Percentiles rank a stretch among this genome's conserved stretches.
These are phyloP conservation scores for Oophaga sylvatica DNA, from an alignment of 2,797 vertebrate species.

Conservation along the genomic window DNA sequence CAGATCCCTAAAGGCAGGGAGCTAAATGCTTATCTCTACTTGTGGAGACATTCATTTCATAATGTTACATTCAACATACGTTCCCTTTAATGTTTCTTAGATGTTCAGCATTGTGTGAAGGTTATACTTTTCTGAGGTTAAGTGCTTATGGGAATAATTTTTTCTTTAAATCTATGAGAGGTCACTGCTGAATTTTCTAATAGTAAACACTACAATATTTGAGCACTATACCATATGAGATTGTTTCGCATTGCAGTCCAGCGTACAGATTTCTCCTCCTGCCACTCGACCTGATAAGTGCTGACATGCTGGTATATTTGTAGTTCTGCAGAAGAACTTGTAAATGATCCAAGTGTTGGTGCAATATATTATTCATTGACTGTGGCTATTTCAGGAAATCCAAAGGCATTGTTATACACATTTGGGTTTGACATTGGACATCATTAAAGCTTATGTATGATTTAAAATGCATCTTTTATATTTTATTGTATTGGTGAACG, in stretches of 20 bases:
- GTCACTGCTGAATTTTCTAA: background rate
- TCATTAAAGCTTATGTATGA: slow-evolving; percentile 36
- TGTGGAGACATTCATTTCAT: no score
- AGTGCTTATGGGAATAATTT: background rate
- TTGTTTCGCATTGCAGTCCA: slow-evolving; percentile 6
- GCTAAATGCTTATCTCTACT: no score
- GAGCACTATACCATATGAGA: background rate
- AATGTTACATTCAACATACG: no score
- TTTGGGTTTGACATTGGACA: slow-evolving; percentile 60
- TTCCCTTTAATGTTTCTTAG: background rate
- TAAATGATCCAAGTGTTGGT: slow-evolving; percentile 61
- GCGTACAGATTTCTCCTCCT: background rate
- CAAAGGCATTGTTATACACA: slow-evolving; percentile 24
- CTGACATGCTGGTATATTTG: slow-evolving; percentile 12
- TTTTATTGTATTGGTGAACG: slow-evolving; percentile 67
- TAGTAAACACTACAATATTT: background rate
- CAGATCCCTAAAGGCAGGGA: no score
- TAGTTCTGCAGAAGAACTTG: slow-evolving; percentile 27
- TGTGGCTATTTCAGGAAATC: slow-evolving; percentile 60
- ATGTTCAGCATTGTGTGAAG: background rate
- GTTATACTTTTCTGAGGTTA: background rate
- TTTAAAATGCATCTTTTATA: slow-evolving; percentile 67
- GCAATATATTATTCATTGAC: slow-evolving; percentile 55
- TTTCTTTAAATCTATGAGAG: background rate
- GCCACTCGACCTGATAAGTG: slow-evolving; percentile 13